Percentiles rank a stretch among this genome's conserved stretches.
Conservation (phyloP, 2,888 invertebrate genomes). For the Endomychus coccineus region DNA sequence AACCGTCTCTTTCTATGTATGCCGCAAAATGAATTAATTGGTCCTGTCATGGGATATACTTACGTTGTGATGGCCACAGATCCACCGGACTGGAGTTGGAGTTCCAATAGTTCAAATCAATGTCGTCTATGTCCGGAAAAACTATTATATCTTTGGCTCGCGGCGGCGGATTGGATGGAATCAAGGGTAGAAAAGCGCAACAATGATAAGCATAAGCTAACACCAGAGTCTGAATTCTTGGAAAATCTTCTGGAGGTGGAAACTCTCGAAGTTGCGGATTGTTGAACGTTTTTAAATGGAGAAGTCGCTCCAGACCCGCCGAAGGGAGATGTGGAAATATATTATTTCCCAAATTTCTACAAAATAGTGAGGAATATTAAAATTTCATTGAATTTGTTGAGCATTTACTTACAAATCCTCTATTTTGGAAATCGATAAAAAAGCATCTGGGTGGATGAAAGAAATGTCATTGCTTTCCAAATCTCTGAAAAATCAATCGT, state of each 20-base stretch:
- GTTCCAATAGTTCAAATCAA: constrained; percentile 73
- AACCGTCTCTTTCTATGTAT: too few species aligned
- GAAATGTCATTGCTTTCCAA: constrained; percentile 80
- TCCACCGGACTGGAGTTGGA: constrained; percentile 69
- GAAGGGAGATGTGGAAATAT: constrained; percentile 76
- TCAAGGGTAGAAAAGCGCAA: constrained; percentile 75
- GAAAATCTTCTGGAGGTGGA: constrained; percentile 80
- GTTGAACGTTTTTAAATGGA: constrained; percentile 86
- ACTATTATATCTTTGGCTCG: constrained; percentile 57
- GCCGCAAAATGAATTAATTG: too few species aligned
- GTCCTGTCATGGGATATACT: too few species aligned
- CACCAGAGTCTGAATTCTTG: constrained; percentile 75
- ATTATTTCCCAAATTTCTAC: constrained; percentile 86
- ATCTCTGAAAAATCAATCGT: constrained; percentile 58
- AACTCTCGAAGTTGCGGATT: constrained; percentile 82
- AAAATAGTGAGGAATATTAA: constrained; percentile 18
- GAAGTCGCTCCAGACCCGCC: constrained; percentile 67
- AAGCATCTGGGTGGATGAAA: constrained; percentile 78
- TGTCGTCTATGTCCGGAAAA: constrained; percentile 62
- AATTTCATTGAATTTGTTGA: constrained; percentile 1
- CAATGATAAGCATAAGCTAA: constrained; percentile 95
- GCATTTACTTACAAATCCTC: constrained; percentile 74
- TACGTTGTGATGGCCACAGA: constrained; percentile 77
- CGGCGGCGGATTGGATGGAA: constrained; percentile 47
- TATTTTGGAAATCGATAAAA: constrained; percentile 66